A percentile compares a stretch with the other conserved stretches of the same genome.
phyloP scores from a whole-genome alignment of 2,797 vertebrate species.

The Leptatherina wallacei region DNA sequence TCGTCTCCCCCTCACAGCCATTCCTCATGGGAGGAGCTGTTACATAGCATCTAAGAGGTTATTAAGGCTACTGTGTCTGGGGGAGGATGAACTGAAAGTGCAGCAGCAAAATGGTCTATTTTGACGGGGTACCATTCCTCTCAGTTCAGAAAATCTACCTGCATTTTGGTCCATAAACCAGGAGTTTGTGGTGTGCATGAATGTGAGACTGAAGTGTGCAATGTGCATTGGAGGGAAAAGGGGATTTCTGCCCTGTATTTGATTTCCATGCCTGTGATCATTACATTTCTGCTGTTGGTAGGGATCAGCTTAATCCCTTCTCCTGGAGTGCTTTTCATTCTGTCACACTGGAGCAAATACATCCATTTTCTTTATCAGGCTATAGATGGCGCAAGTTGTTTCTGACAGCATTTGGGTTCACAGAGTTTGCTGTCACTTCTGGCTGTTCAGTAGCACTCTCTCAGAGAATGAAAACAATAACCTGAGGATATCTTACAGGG shows the following conservation, averaged over 20 bases:
- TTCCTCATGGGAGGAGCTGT: slow-evolving; percentile 58
- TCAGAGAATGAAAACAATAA: slow-evolving; percentile 7
- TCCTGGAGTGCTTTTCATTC: slow-evolving; percentile 55
- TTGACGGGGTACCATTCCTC: slow-evolving; percentile 30
- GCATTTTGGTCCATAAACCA: slow-evolving; percentile 25
- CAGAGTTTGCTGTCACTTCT: slow-evolving; percentile 2
- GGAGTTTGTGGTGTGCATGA: slow-evolving; percentile 20
- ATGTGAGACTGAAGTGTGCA: neutral
- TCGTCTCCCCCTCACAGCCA: slow-evolving; percentile 21
- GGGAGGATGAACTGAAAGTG: slow-evolving; percentile 56
- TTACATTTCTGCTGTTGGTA: slow-evolving; percentile 57
- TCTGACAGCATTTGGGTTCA: slow-evolving; percentile 8
- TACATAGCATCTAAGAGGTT: slow-evolving; percentile 66
- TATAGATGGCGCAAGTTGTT: slow-evolving; percentile 20
- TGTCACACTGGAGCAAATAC: slow-evolving; percentile 41
- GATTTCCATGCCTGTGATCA: slow-evolving; percentile 62
- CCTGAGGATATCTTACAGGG: neutral
- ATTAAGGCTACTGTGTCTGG: slow-evolving; percentile 54
- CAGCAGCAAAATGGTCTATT: slow-evolving; percentile 59
- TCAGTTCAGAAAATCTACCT: slow-evolving; percentile 32
- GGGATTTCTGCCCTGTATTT: slow-evolving; percentile 48
- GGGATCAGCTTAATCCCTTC: slow-evolving; percentile 60
- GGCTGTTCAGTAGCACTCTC: neutral
- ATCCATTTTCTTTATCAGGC: slow-evolving; percentile 40
- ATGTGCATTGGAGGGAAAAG: slow-evolving; percentile 21